These are phyloP conservation scores for Labia minor DNA, from an alignment of 2,888 invertebrate genomes.

Conservation along the genomic window DNA sequence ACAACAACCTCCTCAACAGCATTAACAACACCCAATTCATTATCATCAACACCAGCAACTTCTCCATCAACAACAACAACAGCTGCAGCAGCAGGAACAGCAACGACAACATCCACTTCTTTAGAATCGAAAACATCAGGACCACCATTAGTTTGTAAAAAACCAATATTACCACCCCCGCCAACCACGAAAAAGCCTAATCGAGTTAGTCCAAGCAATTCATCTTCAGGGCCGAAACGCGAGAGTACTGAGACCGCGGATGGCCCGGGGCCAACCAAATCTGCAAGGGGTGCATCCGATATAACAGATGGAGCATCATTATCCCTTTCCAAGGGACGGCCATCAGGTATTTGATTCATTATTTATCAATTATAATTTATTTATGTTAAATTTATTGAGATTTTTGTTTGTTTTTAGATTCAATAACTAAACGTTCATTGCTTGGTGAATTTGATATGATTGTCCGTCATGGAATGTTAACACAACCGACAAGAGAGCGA, in stretches of 20 bases:
- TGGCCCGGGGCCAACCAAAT: neutral
- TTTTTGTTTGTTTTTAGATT: neutral
- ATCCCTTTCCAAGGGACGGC: neutral
- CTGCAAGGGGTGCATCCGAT: slow-evolving; percentile 15
- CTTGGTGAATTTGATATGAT: slow-evolving; percentile 39
- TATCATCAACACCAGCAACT: too few species aligned
- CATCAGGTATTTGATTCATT: neutral
- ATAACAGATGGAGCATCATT: slow-evolving; percentile 20
- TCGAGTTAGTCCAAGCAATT: slow-evolving; percentile 17
- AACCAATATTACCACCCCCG: slow-evolving; percentile 30
- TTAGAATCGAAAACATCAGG: neutral
- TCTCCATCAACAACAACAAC: neutral
- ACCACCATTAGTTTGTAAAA: slow-evolving; percentile 28
- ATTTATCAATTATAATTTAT: neutral
- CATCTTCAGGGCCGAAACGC: neutral
- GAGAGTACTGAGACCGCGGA: slow-evolving; percentile 1
- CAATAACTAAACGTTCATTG: slow-evolving; percentile 19
- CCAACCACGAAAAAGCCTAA: slow-evolving; percentile 31
- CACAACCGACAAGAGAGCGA: slow-evolving; percentile 47
- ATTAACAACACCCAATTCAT: neutral
- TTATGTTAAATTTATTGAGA: neutral
- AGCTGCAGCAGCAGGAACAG: neutral
- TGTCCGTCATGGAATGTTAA: slow-evolving; percentile 39
- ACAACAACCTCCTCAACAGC: neutral
- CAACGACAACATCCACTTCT: neutral